phyloP scores from a whole-genome alignment of 2,888 invertebrate genomes.

The Hirtodrosophila confusa region DNA sequence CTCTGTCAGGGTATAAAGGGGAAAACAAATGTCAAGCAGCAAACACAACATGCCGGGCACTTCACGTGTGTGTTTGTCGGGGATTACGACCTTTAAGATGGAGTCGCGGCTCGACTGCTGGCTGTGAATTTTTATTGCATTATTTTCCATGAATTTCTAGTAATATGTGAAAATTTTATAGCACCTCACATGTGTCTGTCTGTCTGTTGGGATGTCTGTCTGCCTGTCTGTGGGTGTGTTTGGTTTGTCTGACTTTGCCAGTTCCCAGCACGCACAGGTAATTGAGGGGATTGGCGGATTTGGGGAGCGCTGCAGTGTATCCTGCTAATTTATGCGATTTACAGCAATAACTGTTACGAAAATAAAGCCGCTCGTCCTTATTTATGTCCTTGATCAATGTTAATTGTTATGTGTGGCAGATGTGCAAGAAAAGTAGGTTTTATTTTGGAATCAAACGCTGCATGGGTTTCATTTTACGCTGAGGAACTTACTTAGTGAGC shows the following conservation, averaged over 20 bases:
- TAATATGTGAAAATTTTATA: constrained; percentile 74
- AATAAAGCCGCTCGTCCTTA: constrained; percentile 10
- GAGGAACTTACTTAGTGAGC: neutral
- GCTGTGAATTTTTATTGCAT: constrained; percentile 83
- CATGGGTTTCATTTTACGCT: too few relatives aligned
- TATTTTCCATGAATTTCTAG: constrained; percentile 82
- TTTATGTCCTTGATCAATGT: constrained; percentile 42
- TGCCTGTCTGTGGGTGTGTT: too few relatives aligned
- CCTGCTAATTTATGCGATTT: constrained; percentile 63
- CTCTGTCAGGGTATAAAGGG: constrained; percentile 19
- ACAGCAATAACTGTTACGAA: constrained; percentile 25
- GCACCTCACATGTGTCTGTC: constrained; percentile 44
- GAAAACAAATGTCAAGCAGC: constrained; percentile 42
- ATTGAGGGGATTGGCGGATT: constrained; percentile 32
- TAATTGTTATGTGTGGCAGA: constrained; percentile 40
- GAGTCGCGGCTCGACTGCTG: constrained; percentile 33
- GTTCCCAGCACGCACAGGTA: constrained; percentile 46
- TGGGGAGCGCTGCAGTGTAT: constrained; percentile 2
- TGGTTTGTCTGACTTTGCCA: constrained; percentile 2
- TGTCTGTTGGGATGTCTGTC: constrained; percentile 11
- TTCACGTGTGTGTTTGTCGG: constrained; percentile 20
- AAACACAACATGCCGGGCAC: constrained; percentile 19
- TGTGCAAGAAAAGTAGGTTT: neutral
- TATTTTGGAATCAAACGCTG: too few relatives aligned
- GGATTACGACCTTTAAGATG: constrained; percentile 60